Conservation (phyloP, 2,797 vertebrate genomes). For the Scarus forsteni region DNA sequence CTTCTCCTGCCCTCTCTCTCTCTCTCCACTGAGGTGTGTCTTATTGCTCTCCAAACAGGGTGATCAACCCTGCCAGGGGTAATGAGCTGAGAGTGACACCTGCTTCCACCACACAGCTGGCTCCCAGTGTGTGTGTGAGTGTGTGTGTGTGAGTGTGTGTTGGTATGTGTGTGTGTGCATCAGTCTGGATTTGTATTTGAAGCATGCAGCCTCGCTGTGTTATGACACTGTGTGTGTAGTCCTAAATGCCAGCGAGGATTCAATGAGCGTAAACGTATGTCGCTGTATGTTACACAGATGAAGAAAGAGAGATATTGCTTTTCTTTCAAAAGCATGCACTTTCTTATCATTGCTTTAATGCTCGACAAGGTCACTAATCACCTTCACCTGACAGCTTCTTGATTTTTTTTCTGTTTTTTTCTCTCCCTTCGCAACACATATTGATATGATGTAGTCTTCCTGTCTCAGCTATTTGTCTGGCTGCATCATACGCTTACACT, state of each 20-base stretch:
- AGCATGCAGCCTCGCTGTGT: constrained; percentile 9
- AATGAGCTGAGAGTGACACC: constrained; percentile 84
- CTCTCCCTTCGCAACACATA: neutral
- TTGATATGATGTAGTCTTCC: neutral
- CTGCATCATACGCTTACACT: constrained; percentile 5
- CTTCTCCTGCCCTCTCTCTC: constrained; percentile 25
- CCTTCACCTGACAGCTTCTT: neutral
- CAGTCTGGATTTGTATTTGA: constrained; percentile 5
- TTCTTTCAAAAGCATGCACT: neutral
- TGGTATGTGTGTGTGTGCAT: constrained; percentile 41
- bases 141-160: constrained; percentile 45
- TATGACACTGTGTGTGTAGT: constrained; percentile 8
- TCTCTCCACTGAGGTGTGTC: constrained; percentile 70
- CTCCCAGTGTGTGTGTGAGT: constrained; percentile 43
- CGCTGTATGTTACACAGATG: constrained; percentile 19
- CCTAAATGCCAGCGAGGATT: neutral
- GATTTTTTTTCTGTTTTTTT: neutral
- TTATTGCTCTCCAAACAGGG: constrained; percentile 78
- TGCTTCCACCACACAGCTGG: constrained; percentile 78
- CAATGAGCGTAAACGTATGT: neutral
- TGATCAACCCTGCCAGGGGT: constrained; percentile 77
- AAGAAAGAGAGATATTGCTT: constrained; percentile 21
- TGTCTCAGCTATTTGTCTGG: neutral
- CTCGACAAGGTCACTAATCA: neutral
- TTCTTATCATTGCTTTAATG: neutral